Evolutionary conservation across 2,797 vertebrate species (phyloP).

Genomic region (Eulemur albifrons): DNA sequence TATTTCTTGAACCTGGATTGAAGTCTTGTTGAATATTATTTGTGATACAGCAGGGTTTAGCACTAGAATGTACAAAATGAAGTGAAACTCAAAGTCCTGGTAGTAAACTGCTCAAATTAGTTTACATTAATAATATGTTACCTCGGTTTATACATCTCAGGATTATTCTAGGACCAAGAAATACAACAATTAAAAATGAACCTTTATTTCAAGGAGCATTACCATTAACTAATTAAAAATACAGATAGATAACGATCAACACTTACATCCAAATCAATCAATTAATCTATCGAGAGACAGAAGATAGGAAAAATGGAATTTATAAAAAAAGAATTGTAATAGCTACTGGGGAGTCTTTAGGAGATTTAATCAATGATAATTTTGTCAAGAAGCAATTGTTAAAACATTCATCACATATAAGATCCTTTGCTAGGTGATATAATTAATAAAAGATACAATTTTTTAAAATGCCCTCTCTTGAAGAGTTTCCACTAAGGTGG

Average conservation of each 20-base stretch:
- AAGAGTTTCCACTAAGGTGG: neutral
- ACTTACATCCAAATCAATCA: neutral
- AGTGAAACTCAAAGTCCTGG: neutral
- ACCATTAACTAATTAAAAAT: neutral
- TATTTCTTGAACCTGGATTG: neutral
- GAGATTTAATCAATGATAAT: slow-evolving; percentile 50
- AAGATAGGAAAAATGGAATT: neutral
- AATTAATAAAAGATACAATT: neutral
- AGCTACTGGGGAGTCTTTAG: neutral
- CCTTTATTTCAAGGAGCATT: neutral
- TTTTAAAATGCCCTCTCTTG: neutral
- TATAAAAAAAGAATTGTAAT: neutral
- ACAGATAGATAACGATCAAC: neutral
- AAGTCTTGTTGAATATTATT: neutral
- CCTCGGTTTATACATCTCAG: neutral
- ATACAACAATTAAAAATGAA: neutral
- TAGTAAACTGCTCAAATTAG: neutral
- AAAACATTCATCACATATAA: neutral
- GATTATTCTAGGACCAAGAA: neutral
- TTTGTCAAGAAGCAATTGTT: slow-evolving; percentile 45
- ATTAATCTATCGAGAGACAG: neutral
- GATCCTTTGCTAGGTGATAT: neutral
- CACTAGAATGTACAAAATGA: neutral
- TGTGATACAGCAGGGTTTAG: neutral
- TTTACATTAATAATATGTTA: neutral